Base-by-base conservation (phyloP, 2,797 vertebrate species). In the Amniataba percoides region DNA sequence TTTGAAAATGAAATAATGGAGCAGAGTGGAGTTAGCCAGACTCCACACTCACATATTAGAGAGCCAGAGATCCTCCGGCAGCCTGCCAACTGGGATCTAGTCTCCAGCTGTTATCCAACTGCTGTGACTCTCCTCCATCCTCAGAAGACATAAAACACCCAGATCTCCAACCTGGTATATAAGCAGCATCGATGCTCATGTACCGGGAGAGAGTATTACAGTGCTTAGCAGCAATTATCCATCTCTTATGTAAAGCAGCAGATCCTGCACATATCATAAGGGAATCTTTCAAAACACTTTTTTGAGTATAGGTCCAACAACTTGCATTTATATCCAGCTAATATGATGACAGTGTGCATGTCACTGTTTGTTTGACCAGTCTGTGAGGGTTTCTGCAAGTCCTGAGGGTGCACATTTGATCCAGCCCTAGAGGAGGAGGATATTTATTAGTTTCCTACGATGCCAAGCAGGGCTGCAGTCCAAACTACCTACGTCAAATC, bases 381-480 rank as follows among this genome's bases (percentile, higher is more conserved):
- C n/a, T 5, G 7, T 15, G 7, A 43, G 4, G 40, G 36, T 36
- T 52, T 11, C 19, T 12, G 31, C 13, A 18, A 31, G 18, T 58
- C 61, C 64, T 8, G 56, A 55, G 43, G 25, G 46, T 40, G 34
- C 21, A 48, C 42, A 25, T 27, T 68, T 61, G 16, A 48, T 40
- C 42, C n/a, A 55, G 64, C 10, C 15, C 8, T 7, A 21, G 62
- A 34, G 1, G 18, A 46, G 5, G 11, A n/a, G 21, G 6, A 19
- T 62, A 7, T 8, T 19, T 43, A 5, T 18, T 12, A 31, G 21
- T 18, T 45, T 18, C 34, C 16, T 15, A 1, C 2, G 1, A 15
- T n/a, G 27, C 48, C 13, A 19, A 23, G 46, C 46, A 51, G 7
- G 12, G 36, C 25, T 72, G 19, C 2, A 7, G 19, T 53, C 36